Conservation (phyloP, 2,888 invertebrate genomes). For the Spisula solida region DNA sequence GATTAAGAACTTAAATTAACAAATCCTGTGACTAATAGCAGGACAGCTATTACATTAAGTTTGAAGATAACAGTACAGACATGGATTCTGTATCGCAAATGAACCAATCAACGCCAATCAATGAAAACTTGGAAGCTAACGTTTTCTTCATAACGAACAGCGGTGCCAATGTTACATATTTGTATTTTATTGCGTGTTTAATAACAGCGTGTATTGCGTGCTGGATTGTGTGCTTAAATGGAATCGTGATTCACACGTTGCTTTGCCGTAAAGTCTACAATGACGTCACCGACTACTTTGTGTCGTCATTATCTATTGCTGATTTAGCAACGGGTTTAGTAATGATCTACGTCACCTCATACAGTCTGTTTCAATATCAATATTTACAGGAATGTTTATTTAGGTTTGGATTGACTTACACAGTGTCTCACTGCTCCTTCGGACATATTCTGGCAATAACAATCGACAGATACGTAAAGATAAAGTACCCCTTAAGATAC, state of each 20-base stretch:
- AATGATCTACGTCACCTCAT: conserved; percentile 72
- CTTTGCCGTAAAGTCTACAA: conserved; percentile 34
- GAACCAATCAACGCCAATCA: background rate
- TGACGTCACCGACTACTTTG: conserved; percentile 68
- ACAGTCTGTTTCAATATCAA: conserved; percentile 77
- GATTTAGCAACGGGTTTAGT: conserved; percentile 75
- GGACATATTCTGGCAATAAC: conserved; percentile 70
- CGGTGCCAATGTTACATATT: background rate
- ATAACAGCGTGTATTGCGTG: conserved; percentile 60
- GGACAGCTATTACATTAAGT: no score
- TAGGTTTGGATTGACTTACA: conserved; percentile 70
- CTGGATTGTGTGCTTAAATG: conserved; percentile 69
- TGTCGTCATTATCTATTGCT: conserved; percentile 73
- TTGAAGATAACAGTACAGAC: background rate
- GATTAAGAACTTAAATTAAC: no score
- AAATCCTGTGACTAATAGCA: no score
- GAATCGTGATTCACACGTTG: conserved; percentile 67
- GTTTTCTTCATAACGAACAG: conserved; percentile 41
- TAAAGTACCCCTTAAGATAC: conserved; percentile 72
- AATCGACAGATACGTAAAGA: conserved; percentile 76
- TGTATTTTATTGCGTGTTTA: conserved; percentile 57
- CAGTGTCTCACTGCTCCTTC: conserved; percentile 69
- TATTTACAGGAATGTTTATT: conserved; percentile 72
- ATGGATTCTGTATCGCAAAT: background rate
- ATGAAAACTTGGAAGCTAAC: background rate